phyloP scores from a whole-genome alignment of 2,888 invertebrate species.

The Cinara cedri region DNA sequence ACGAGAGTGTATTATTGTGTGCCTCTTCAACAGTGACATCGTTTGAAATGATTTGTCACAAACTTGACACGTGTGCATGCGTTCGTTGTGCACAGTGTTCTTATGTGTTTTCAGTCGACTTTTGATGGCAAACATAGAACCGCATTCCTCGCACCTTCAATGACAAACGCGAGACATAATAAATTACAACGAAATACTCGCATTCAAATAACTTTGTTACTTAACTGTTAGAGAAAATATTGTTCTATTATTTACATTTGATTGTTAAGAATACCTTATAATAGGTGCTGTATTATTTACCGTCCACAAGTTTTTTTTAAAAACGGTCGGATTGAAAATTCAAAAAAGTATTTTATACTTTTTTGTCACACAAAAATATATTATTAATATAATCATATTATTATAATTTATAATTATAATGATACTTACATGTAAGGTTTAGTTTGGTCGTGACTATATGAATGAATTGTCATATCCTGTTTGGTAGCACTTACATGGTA shows the following conservation, averaged over 20 bases:
- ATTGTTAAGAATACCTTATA: too few species aligned
- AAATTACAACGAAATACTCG: not conserved
- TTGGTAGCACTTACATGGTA: conserved; percentile 44
- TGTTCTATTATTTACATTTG: too few species aligned
- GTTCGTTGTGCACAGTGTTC: conserved; percentile 42
- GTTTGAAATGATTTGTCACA: conserved; percentile 50
- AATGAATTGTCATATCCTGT: conserved; percentile 47
- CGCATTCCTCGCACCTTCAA: conserved; percentile 51
- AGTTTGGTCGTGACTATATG: conserved; percentile 29
- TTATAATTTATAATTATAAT: too few species aligned
- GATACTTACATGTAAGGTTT: conserved; percentile 51
- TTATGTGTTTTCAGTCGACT: conserved; percentile 37
- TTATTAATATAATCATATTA: too few species aligned
- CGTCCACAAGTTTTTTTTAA: too few species aligned
- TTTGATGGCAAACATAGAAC: conserved; percentile 50
- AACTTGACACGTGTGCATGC: conserved; percentile 20
- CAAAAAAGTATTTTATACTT: not conserved
- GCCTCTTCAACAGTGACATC: conserved; percentile 24
- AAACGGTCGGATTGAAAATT: too few species aligned
- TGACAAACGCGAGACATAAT: too few species aligned
- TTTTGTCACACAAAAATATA: too few species aligned
- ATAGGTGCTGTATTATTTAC: not conserved
- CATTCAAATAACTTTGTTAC: not conserved
- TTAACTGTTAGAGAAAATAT: too few species aligned
- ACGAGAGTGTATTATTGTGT: conserved; percentile 38